Percentiles rank a stretch among this genome's conserved stretches.
Evolutionary conservation across 2,797 vertebrate species (phyloP).

Genomic region (Paratrypauchen microcephalus): DNA sequence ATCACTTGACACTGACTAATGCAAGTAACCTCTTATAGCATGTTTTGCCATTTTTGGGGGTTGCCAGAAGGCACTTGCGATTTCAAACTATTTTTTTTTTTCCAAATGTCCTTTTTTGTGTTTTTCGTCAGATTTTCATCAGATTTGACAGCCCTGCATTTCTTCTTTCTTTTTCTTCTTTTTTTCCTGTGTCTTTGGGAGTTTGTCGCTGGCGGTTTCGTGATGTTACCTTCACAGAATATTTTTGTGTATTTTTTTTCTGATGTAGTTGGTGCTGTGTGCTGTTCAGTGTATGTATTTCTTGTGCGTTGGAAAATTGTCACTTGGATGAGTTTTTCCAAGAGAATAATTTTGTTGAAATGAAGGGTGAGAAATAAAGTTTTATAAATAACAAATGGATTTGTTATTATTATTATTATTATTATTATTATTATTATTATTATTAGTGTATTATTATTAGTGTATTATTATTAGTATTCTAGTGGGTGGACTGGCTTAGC

Average conservation of each 20-base stretch:
- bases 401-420: no score
- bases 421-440: no score
- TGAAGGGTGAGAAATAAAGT: conserved; percentile 73
- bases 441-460: no score
- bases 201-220: conserved; percentile 35
- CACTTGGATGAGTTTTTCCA: conserved; percentile 61
- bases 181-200: conserved; percentile 19
- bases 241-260: conserved; percentile 58
- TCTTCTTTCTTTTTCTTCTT: conserved; percentile 36
- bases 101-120: conserved; percentile 28
- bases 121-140: conserved; percentile 9
- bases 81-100: conserved; percentile 11
- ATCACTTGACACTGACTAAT: conserved; percentile 52
- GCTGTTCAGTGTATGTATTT: conserved; percentile 70
- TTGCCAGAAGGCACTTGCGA: conserved; percentile 31
- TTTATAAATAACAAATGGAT: conserved; percentile 74
- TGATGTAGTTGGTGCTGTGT: conserved; percentile 67
- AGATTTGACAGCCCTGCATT: conserved; percentile 46
- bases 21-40: conserved; percentile 56
- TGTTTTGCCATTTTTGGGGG: conserved; percentile 19
- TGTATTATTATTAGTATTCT: no score
- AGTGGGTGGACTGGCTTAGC: no score
- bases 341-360: conserved; percentile 61
- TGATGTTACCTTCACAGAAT: conserved; percentile 41
- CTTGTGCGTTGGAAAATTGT: conserved; percentile 70